Evolutionary conservation across 1,140 invertebrate species (phyloP).

Genomic region (Ephestia elutella): DNA sequence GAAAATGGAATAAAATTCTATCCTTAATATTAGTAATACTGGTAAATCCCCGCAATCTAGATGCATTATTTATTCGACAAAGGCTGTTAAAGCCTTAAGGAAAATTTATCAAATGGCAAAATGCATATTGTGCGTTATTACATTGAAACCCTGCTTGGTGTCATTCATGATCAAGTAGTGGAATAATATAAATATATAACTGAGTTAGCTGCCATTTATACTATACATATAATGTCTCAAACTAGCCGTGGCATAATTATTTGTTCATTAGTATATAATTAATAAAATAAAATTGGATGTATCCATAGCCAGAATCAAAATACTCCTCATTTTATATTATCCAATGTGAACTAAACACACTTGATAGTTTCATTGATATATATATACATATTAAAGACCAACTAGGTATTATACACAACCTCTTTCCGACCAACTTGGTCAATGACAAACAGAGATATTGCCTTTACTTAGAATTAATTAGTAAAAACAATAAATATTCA

Average conservation of each 20-base stretch:
- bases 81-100: conserved; percentile 8
- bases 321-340: too few relatives aligned
- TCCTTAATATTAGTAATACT: conserved; percentile 1
- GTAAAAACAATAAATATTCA: background rate
- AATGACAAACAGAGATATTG: background rate
- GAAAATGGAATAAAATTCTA: conserved; percentile 27
- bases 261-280: too few relatives aligned
- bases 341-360: too few relatives aligned
- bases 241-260: too few relatives aligned
- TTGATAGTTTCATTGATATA: conserved; percentile 14
- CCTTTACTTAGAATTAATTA: background rate
- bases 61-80: background rate
- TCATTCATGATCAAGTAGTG: background rate
- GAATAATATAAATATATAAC: background rate
- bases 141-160: conserved; percentile 36
- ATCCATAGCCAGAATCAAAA: too few relatives aligned
- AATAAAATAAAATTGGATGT: too few relatives aligned
- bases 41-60: conserved; percentile 16
- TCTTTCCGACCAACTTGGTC: conserved; percentile 17
- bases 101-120: conserved; percentile 13
- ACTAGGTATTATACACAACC: conserved; percentile 31
- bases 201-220: background rate
- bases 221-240: background rate
- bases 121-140: conserved; percentile 44
- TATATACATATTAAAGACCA: conserved; percentile 17